phyloP scores from a whole-genome alignment of 2,113 vertebrate species.

The Semicossyphus pulcher region DNA sequence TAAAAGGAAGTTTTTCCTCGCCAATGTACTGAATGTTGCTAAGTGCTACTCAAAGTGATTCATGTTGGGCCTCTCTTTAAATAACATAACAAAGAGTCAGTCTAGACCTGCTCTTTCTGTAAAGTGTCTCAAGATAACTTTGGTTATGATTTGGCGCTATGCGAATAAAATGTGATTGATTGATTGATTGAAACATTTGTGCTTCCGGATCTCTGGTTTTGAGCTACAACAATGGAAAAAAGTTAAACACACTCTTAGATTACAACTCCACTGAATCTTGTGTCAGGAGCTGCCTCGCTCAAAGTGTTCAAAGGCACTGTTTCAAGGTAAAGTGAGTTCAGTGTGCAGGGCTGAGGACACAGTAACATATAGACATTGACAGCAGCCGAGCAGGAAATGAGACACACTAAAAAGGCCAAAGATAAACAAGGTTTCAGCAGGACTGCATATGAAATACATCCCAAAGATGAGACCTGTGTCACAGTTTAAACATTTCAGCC shows the following conservation, averaged over 20 bases:
- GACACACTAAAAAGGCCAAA: constrained; percentile 16
- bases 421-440: not conserved
- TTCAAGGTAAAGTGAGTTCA: constrained; percentile 5
- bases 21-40: too few species aligned
- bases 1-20: too few species aligned
- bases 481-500: constrained; percentile 27
- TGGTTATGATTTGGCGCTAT: too few species aligned
- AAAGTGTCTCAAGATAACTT: too few species aligned
- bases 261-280: not conserved
- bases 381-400: constrained; percentile 24
- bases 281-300: not conserved
- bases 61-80: too few species aligned
- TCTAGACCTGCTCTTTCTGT: too few species aligned
- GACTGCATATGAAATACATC: constrained; percentile 4
- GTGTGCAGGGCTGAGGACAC: constrained; percentile 13
- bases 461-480: not conserved
- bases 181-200: too few species aligned
- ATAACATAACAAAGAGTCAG: too few species aligned
- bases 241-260: not conserved
- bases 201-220: too few species aligned
- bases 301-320: not conserved
- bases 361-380: constrained; percentile 26
- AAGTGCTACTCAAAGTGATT: too few species aligned
- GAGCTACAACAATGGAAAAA: too few species aligned
- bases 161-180: too few species aligned